Evolutionary conservation across 2,113 vertebrate genomes (phyloP).

Genomic region (Morone saxatilis): DNA sequence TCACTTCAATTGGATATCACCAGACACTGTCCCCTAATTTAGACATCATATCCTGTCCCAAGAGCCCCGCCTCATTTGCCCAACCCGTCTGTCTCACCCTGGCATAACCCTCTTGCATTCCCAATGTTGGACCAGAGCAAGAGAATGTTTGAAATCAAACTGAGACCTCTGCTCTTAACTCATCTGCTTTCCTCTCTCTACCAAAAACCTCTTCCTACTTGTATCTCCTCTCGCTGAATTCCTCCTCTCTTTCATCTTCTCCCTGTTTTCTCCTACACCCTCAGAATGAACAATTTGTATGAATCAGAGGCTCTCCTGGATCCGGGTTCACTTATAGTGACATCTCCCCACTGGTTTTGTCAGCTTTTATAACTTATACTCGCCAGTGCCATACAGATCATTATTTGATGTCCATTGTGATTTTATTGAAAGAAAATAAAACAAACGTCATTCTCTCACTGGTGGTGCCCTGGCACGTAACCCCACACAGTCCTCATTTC

Average conservation of each 20-base stretch:
- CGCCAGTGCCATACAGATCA: constrained; percentile 13
- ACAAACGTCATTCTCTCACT: constrained; percentile 7
- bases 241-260: constrained; percentile 30
- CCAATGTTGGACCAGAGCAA: constrained; percentile 18
- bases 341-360: constrained; percentile 42
- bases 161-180: constrained; percentile 36
- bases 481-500: constrained; percentile 40
- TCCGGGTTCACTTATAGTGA: constrained; percentile 18
- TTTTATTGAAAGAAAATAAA: constrained; percentile 13
- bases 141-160: constrained; percentile 40
- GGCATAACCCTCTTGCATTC: constrained; percentile 39
- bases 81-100: constrained; percentile 62
- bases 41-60: constrained; percentile 72
- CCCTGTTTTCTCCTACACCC: background rate
- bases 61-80: constrained; percentile 43
- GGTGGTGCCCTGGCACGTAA: constrained; percentile 45
- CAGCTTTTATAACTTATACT: constrained; percentile 17
- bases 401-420: constrained; percentile 27
- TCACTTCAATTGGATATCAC: constrained; percentile 64
- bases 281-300: constrained; percentile 39
- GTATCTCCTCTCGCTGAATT: constrained; percentile 8
- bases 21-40: constrained; percentile 68
- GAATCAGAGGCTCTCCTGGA: constrained; percentile 42
- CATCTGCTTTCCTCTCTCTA: constrained; percentile 8
- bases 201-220: constrained; percentile 4